Evolutionary conservation across 1,140 invertebrate species (phyloP), one percentile per base, ranked within the genome.

Genomic region (Euura lappo): DNA sequence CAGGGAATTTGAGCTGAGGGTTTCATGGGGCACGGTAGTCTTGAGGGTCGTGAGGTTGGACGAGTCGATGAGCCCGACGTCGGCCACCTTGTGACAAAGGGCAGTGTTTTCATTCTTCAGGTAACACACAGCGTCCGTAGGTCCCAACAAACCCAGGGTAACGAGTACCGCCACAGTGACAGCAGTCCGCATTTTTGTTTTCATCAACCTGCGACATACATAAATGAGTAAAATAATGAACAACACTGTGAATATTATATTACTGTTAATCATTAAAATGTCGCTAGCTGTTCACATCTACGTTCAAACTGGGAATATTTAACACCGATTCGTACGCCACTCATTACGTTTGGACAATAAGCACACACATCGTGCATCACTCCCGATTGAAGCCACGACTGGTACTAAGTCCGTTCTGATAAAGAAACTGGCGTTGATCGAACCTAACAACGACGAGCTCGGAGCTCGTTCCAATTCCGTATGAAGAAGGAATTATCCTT

Each of bases 51-150:
- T 74, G 10, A 87, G 67, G 5, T 83, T 45, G 2, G 81, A 66
- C 0, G 75, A 79, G 5, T 84, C 75, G 70, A 86, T 80, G 45
- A 80, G 72, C 45, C 78, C 78, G 2, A 80, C 70, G 67, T 88
- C 86, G 0, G 83, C 79, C n/a, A 88, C 70, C 6, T 82, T 74
- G n/a, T 78, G 60, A 71, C 86, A 88, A 11, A 71, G 8, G 0
- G 81, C 80, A 2, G 45, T 44, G 4, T 80, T 78, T 2, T 71
- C 74, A 69, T 81, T 80, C 13, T 79, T 51, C 43, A 81, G 5
- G 3, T 13, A 67, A 71, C 86, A 87, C 0, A 76, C 72, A 3
- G 79, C 81, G n/a, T 76, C 71, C 8, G 72, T 71, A 46, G 65
- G 51, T 65, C 73, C 72, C 67, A 71, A 80, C 10, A 72, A 13